These are phyloP conservation scores for Orussus abietinus DNA, from an alignment of 1,140 invertebrate genomes.

Conservation along the genomic window DNA sequence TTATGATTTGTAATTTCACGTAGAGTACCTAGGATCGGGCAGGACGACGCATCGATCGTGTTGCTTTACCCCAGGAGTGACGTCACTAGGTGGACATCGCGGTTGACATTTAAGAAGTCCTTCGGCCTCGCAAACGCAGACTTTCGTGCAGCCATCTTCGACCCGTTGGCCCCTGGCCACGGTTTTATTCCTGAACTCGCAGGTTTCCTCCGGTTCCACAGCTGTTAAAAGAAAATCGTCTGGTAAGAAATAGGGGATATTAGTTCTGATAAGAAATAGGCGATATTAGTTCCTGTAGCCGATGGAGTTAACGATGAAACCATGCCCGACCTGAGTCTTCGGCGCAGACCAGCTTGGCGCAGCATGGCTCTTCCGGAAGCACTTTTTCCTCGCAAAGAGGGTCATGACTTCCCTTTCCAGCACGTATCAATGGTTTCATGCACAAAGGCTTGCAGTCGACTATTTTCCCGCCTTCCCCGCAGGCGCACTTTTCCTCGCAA, in stretches of 20 bases:
- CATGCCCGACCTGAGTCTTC: conserved; percentile 49
- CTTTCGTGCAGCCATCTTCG: conserved; percentile 72
- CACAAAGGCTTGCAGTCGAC: conserved; percentile 69
- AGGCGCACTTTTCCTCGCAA: conserved; percentile 70
- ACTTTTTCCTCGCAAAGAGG: conserved; percentile 69
- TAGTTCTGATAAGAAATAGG: background rate
- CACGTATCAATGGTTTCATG: conserved; percentile 58
- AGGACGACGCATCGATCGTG: conserved; percentile 46
- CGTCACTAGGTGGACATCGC: conserved; percentile 56
- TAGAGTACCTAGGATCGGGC: conserved; percentile 40
- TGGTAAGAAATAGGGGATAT: background rate
- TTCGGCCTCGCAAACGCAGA: conserved; percentile 70
- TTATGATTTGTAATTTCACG: too few relatives aligned
- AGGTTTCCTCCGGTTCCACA: conserved; percentile 58
- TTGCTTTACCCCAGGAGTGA: conserved; percentile 35
- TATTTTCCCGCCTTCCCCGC: conserved; percentile 55
- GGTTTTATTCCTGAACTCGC: conserved; percentile 71
- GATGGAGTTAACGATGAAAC: conserved; percentile 4
- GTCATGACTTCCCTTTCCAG: conserved; percentile 62
- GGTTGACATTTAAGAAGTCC: conserved; percentile 71
- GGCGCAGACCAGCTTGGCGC: conserved; percentile 65
- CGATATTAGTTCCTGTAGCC: background rate
- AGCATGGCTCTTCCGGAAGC: conserved; percentile 70
- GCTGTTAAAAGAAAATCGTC: conserved; percentile 22
- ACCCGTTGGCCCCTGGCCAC: conserved; percentile 69